A percentile compares a stretch with the other conserved stretches of the same genome.
Conservation (phyloP, 2,888 invertebrate species). For the Caenorhabditis sulstoni region DNA sequence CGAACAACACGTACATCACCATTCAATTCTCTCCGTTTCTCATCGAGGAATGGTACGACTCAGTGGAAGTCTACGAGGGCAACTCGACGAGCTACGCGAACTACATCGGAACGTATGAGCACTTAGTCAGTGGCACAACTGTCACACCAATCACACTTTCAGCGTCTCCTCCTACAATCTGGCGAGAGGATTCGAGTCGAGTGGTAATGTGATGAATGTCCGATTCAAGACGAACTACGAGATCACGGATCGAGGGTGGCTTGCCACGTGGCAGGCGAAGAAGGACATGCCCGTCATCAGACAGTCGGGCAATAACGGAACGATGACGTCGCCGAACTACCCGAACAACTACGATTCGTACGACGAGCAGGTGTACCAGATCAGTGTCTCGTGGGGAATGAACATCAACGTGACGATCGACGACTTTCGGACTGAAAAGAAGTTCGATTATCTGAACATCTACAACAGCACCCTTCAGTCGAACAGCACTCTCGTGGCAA, state of each 20-base stretch:
- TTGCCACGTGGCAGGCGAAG: conserved; percentile 84
- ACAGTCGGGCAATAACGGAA: conserved; percentile 85
- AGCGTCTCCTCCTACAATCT: conserved; percentile 27
- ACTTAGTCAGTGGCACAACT: neutral
- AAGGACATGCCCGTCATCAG: conserved; percentile 35
- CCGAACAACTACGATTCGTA: conserved; percentile 86
- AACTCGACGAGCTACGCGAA: conserved; percentile 13
- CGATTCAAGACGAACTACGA: conserved; percentile 54
- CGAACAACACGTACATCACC: conserved; percentile 89
- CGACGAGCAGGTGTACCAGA: conserved; percentile 51
- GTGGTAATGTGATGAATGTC: conserved; percentile 40
- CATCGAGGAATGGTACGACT: conserved; percentile 97
- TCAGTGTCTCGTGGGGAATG: conserved; percentile 37
- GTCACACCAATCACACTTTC: too few species aligned
- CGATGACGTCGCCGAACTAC: conserved; percentile 91
- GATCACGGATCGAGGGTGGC: conserved; percentile 86
- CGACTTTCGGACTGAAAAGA: conserved; percentile 44
- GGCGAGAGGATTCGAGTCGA: conserved; percentile 37
- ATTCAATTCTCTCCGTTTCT: conserved; percentile 98
- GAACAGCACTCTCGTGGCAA: conserved; percentile 28
- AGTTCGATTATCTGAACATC: conserved; percentile 43
- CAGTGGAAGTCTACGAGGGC: conserved; percentile 85
- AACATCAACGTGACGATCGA: conserved; percentile 54
- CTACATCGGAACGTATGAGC: conserved; percentile 36
- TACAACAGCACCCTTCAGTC: conserved; percentile 32